Percentiles rank a stretch among this genome's conserved stretches.
Evolutionary conservation across 1,140 invertebrate genomes (phyloP).

Genomic region (Drosophila parvula): DNA sequence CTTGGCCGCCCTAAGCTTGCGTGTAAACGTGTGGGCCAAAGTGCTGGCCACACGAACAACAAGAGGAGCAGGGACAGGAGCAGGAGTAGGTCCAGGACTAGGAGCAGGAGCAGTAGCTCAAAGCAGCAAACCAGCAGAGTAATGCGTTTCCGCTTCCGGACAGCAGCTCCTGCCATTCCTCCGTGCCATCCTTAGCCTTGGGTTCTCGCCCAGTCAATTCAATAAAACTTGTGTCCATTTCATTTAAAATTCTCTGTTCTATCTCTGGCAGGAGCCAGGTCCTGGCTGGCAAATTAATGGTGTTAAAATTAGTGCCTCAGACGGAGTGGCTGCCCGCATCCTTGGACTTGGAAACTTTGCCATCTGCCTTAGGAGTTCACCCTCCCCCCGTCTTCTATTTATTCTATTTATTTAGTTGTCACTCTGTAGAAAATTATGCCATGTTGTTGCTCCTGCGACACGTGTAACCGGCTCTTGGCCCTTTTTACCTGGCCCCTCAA

Average conservation of each 20-base stretch:
- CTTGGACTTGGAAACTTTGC: slow-evolving; percentile 40
- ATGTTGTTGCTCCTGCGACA: slow-evolving; percentile 60
- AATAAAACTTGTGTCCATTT: slow-evolving; percentile 83
- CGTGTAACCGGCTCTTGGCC: slow-evolving; percentile 55
- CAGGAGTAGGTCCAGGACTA: slow-evolving; percentile 14
- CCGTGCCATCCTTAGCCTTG: slow-evolving; percentile 5
- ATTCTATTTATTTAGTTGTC: slow-evolving; percentile 80
- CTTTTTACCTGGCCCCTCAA: slow-evolving; percentile 12
- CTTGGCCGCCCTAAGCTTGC: slow-evolving; percentile 45
- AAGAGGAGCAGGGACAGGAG: slow-evolving; percentile 7
- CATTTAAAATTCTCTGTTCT: slow-evolving; percentile 80
- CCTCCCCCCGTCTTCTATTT: slow-evolving; percentile 45
- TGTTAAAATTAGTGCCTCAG: slow-evolving; percentile 75
- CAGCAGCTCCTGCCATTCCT: slow-evolving; percentile 5
- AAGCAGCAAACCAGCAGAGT: slow-evolving; percentile 60
- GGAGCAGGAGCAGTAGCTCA: slow-evolving; percentile 18
- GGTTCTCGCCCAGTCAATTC: slow-evolving; percentile 62
- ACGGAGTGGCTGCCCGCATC: slow-evolving; percentile 50
- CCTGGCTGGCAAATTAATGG: slow-evolving; percentile 72
- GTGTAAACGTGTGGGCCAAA: slow-evolving; percentile 62
- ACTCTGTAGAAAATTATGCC: slow-evolving; percentile 75
- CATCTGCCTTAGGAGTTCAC: slow-evolving; percentile 1
- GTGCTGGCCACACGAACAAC: slow-evolving; percentile 39
- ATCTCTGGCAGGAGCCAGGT: slow-evolving; percentile 26
- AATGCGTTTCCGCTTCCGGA: slow-evolving; percentile 77